Conservation (phyloP, 2,113 vertebrate species). For the Atherinomorus stipes region DNA sequence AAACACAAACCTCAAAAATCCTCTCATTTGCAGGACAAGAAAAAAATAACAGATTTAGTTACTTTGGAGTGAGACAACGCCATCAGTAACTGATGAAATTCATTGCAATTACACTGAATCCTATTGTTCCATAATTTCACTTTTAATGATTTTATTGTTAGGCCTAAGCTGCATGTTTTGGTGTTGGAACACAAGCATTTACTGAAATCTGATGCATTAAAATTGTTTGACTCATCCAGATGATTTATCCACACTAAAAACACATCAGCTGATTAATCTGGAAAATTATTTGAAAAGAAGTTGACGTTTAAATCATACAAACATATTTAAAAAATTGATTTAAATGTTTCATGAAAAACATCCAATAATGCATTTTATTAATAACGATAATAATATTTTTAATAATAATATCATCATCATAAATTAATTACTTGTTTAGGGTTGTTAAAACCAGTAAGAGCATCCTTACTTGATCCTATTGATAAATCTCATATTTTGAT, state of each 20-base stretch:
- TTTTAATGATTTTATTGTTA: constrained; percentile 32
- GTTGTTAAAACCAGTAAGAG: constrained; percentile 5
- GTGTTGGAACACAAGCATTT: constrained; percentile 40
- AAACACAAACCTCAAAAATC: constrained; percentile 55
- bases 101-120: constrained; percentile 69
- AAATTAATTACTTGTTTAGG: neutral
- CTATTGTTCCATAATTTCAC: constrained; percentile 38
- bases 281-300: constrained; percentile 38
- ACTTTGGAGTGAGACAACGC: constrained; percentile 67
- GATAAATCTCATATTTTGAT: constrained; percentile 35
- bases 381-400: constrained; percentile 14
- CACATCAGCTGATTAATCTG: constrained; percentile 2
- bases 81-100: constrained; percentile 78
- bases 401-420: constrained; percentile 28
- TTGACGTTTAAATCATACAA: constrained; percentile 18
- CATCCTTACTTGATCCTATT: neutral
- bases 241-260: constrained; percentile 9
- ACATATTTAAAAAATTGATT: neutral
- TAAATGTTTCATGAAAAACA: neutral
- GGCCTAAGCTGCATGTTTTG: constrained; percentile 38
- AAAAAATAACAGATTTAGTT: constrained; percentile 41
- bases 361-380: neutral
- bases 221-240: constrained; percentile 27
- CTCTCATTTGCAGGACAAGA: constrained; percentile 61
- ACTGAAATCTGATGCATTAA: constrained; percentile 43